A percentile compares a stretch with the other conserved stretches of the same genome.
Evolutionary conservation across 2,888 invertebrate species (phyloP).

Genomic region (Aspidiotus destructor): DNA sequence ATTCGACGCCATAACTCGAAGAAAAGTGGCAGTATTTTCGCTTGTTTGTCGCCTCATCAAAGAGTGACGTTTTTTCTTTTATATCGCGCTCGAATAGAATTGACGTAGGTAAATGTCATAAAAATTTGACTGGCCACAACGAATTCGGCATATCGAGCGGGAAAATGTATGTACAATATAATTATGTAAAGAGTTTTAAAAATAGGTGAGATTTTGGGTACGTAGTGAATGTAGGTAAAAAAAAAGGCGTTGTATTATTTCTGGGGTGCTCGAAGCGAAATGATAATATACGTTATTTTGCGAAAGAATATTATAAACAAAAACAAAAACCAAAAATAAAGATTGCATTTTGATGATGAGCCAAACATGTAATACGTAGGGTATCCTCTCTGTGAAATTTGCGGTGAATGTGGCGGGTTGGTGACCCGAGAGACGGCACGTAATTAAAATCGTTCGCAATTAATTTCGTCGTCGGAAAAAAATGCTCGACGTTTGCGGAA

Average conservation of each 20-base stretch:
- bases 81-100: too few species aligned
- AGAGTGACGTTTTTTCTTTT: too few species aligned
- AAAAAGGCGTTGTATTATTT: not conserved
- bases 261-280: too few species aligned
- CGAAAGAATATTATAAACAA: not conserved
- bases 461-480: not conserved
- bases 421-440: not conserved
- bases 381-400: not conserved
- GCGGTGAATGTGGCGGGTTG: not conserved
- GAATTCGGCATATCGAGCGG: not conserved
- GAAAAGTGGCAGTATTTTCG: too few species aligned
- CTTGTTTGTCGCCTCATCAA: too few species aligned
- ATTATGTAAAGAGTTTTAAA: not conserved
- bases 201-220: not conserved
- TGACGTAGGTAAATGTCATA: too few species aligned
- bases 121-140: too few species aligned
- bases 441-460: slow-evolving; percentile 2
- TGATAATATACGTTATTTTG: too few species aligned
- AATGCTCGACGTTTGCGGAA: too few species aligned
- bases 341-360: not conserved
- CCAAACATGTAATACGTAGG: not conserved
- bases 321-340: not conserved
- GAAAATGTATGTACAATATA: not conserved
- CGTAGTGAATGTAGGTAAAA: not conserved
- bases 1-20: too few species aligned